These are phyloP conservation scores for Ooceraea biroi DNA, from an alignment of 1,140 invertebrate species.

Conservation along the genomic window DNA sequence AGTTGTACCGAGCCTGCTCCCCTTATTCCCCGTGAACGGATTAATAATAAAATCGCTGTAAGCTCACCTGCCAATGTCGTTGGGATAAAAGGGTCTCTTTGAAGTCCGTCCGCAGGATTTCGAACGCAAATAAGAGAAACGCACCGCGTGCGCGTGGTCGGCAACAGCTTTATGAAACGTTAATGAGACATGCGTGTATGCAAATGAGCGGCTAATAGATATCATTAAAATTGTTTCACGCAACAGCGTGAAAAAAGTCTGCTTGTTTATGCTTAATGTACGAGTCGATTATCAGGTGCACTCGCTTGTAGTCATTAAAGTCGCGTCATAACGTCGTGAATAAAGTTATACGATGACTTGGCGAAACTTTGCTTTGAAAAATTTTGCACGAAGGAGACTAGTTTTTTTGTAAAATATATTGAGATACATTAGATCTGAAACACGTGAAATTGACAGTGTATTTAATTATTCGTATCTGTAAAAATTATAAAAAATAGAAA, in stretches of 20 bases:
- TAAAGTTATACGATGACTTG: constrained; percentile 1
- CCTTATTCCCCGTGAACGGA: constrained; percentile 56
- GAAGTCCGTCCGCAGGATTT: constrained; percentile 54
- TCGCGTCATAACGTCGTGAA: constrained; percentile 25
- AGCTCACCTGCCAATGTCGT: constrained; percentile 59
- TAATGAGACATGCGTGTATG: constrained; percentile 44
- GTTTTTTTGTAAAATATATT: no score
- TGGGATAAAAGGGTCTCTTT: constrained; percentile 39
- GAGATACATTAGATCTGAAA: no score
- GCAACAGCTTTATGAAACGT: constrained; percentile 2
- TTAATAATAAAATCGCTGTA: constrained; percentile 60
- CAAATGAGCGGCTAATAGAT: constrained; percentile 30
- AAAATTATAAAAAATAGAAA: no score
- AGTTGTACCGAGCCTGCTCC: constrained; percentile 17
- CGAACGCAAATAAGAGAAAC: constrained; percentile 61
- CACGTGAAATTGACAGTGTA: no score
- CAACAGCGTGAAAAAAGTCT: constrained; percentile 12
- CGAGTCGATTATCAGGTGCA: constrained; percentile 6
- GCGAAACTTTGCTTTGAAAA: background rate
- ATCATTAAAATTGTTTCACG: constrained; percentile 28
- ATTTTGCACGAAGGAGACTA: background rate
- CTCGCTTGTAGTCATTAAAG: constrained; percentile 13
- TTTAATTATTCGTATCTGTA: no score
- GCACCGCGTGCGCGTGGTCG: background rate
- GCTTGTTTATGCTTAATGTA: background rate